Evolutionary conservation across 2,113 vertebrate genomes (phyloP).

Genomic region (Calypte anna): DNA sequence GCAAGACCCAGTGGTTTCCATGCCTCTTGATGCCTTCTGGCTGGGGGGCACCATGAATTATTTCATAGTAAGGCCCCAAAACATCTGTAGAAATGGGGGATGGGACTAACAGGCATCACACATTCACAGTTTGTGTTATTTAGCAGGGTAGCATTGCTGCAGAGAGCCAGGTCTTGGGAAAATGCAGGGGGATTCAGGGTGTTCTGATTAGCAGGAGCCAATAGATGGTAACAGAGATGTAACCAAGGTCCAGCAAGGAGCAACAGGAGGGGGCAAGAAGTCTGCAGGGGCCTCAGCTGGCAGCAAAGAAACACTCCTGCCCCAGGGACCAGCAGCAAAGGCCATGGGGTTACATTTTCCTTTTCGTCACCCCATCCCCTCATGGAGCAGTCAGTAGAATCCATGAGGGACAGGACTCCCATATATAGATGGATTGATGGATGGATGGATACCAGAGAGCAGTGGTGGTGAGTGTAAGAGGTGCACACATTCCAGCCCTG

Average conservation of each 20-base stretch:
- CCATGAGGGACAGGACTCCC: neutral
- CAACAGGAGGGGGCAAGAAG: neutral
- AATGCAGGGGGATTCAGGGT: neutral
- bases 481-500: neutral
- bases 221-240: neutral
- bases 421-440: too few relatives aligned
- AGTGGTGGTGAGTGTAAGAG: neutral
- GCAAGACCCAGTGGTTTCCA: neutral
- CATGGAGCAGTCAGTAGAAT: neutral
- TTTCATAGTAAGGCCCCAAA: neutral
- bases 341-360: neutral
- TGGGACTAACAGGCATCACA: neutral
- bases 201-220: neutral
- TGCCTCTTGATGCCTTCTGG: neutral
- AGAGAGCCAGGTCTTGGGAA: neutral
- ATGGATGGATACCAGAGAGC: neutral
- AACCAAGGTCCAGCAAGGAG: neutral
- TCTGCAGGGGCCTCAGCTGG: neutral
- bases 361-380: neutral
- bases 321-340: neutral
- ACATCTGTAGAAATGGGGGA: neutral
- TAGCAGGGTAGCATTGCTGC: fast-evolving
- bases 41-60: neutral
- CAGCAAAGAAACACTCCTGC: neutral
- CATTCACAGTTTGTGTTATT: neutral